phyloP scores from a whole-genome alignment of 2,888 invertebrate genomes.

The Timema cristinae region DNA sequence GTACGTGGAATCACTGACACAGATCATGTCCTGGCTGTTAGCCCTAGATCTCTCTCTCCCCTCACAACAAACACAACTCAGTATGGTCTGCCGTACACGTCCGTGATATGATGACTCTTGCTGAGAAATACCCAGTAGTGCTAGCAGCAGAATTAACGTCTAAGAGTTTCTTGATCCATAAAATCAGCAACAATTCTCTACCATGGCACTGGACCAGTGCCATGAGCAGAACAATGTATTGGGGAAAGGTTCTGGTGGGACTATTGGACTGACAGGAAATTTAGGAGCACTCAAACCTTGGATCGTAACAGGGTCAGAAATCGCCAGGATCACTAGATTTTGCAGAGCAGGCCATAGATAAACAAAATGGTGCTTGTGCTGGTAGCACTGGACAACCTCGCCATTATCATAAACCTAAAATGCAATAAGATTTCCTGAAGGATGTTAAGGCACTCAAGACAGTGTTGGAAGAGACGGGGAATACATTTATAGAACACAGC shows the following conservation, averaged over 20 bases:
- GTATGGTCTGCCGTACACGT: slow-evolving; percentile 21
- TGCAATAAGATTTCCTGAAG: slow-evolving; percentile 7
- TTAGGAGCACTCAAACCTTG: neutral
- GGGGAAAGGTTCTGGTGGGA: slow-evolving; percentile 5
- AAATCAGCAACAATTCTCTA: neutral
- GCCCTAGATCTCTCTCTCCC: slow-evolving; percentile 23
- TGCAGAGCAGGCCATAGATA: neutral
- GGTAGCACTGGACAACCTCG: neutral
- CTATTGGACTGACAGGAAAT: neutral
- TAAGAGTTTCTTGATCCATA: neutral
- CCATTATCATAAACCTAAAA: neutral
- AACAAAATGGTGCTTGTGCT: neutral
- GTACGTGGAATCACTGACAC: slow-evolving; percentile 21
- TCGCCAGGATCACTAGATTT: slow-evolving; percentile 13
- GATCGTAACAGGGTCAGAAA: slow-evolving; percentile 20
- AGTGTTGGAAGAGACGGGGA: neutral
- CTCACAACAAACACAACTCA: slow-evolving; percentile 23
- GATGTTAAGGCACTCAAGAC: neutral
- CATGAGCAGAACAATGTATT: slow-evolving; percentile 20
- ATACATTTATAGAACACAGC: slow-evolving; percentile 4
- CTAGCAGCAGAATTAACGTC: slow-evolving; percentile 8
- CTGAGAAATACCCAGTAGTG: neutral
- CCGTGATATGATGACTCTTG: neutral
- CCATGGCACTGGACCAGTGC: slow-evolving; percentile 12
- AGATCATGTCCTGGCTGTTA: slow-evolving; percentile 23